Percentiles rank a stretch among this genome's conserved stretches.
phyloP scores from a whole-genome alignment of 2,888 invertebrate genomes.

The Aproaerema taeniolella region DNA sequence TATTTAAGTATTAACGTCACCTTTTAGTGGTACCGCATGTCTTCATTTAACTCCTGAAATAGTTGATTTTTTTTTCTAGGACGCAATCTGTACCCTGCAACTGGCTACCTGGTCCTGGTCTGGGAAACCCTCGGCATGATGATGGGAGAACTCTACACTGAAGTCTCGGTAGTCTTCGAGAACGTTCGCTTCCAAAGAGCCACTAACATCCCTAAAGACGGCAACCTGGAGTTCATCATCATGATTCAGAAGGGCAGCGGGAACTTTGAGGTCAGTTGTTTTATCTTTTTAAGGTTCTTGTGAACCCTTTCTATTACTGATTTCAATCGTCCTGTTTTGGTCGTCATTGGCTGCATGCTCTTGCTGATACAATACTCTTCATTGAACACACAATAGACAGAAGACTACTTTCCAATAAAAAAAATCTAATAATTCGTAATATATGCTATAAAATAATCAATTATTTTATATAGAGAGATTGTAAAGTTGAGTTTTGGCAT shows the following conservation, averaged over 20 bases:
- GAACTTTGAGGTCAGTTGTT: slow-evolving; percentile 78
- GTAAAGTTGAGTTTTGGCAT: too few relatives aligned
- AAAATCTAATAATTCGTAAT: too few relatives aligned
- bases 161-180: slow-evolving; percentile 89
- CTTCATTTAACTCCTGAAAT: too few relatives aligned
- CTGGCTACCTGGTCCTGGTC: slow-evolving; percentile 85
- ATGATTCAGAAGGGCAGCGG: slow-evolving; percentile 85
- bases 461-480: too few relatives aligned
- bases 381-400: too few relatives aligned
- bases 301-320: not conserved
- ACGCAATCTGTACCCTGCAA: slow-evolving; percentile 89
- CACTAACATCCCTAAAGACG: slow-evolving; percentile 85
- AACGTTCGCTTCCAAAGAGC: slow-evolving; percentile 90
- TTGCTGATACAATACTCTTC: too few relatives aligned
- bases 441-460: too few relatives aligned
- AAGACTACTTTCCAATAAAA: too few relatives aligned
- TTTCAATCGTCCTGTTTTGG: too few relatives aligned
- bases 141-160: slow-evolving; percentile 81
- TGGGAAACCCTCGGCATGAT: slow-evolving; percentile 88
- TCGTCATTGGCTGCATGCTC: too few relatives aligned
- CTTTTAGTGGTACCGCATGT: too few relatives aligned
- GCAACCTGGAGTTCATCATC: slow-evolving; percentile 78
- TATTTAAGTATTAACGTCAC: too few relatives aligned
- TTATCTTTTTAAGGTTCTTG: not conserved
- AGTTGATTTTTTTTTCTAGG: slow-evolving; percentile 57